Base-by-base conservation (phyloP, 2,888 invertebrate genomes). In the Cephus sareptanus region DNA sequence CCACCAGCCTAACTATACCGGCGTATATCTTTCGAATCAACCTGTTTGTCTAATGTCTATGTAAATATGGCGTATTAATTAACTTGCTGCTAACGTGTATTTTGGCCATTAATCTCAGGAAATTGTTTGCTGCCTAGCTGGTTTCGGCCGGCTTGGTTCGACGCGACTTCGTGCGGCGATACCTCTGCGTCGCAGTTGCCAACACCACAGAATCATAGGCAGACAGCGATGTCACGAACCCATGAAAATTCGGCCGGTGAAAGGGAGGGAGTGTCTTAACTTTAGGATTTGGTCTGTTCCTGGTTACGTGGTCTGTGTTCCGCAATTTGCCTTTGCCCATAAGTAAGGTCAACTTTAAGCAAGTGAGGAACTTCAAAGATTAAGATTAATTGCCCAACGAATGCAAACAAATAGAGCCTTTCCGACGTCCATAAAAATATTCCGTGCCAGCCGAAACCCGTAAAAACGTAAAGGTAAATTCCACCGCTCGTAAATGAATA, bases 41-140 rank as follows among this genome's bases (percentile, higher is more conserved):
- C 90, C 85, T 90, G 90, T 90, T 90, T 89, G 90, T 89, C 89
- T 89, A 89, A 89, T 88, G 89, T 89, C 89, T 90, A 90, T 90
- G 90, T 89, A 90, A 90, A 90, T 90, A 89, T 87, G 87, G 87
- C 88, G 89, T 90, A 89, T 88, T 90, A 89, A 90, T 90, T 89
- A 89, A 87, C 85, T 82, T 84, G 86, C 87, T 87, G 85, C 87
- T 88, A 88, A 90, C 89, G 89, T 89, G 88, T 87, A 84, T 85
- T 85, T 82, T 79, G 81, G 84, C 88, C 85, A 87, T 87, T 87
- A 87, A 85, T 87, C 87, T 83, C 82, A 40, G 83, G 79, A 85
- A 86, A 83, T 82, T 84, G 85, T 83, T 85, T 85, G 33, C 85
- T 85, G 85, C 84, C 83, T 79, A 77, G 69, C 69, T 75, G 75